Base-by-base conservation (phyloP, 1,140 invertebrate genomes). In the Hestina assimilis region DNA sequence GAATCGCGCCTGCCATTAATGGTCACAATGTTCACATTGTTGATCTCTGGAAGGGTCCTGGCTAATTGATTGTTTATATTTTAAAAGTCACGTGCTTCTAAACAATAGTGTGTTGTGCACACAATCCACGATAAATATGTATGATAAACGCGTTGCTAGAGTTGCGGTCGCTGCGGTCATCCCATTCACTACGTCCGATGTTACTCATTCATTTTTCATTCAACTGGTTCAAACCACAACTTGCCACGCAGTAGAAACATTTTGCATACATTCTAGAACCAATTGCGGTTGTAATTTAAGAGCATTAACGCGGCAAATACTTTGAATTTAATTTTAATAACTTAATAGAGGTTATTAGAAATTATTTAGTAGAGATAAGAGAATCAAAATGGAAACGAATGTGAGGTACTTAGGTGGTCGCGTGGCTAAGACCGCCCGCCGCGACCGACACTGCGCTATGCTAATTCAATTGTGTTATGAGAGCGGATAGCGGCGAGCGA, bases 381-480 rank as follows among this genome's bases (percentile, higher is more conserved):
- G 5, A 51, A 46, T 45, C 46, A 23, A 51, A 64, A 59, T 55
- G 56, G 48, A 66, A 66, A 61, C 59, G 35, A 58, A 57, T 54
- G 14, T 24, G 56, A 63, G 63, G 68, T 70, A 66, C 64, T 63
- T 61, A 68, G 75, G 72, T 75, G 79, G 83, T 83, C 81, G 80
- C 80, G 80, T 83, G 80, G 81, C 79, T 46, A 21, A 52, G 78
- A 78, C 78, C 83, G 79, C 81, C 79, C 79, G 81, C 69, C 63
- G 80, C 67, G 79, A 58, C 74, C 70, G 65, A 64, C 66, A 57
- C 66, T 70, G 69, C 60, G 71, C 79, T 79, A 87, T 87, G 82
- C 83, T 87, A 87, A 87, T 87, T 85, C 83, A 83, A 85, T 87
- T 87, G 82, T 85, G 78, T 82, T 81, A 75, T 59, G 66, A 75